phyloP scores from a whole-genome alignment of 2,113 vertebrate species.

The Myiagra hebetior region DNA sequence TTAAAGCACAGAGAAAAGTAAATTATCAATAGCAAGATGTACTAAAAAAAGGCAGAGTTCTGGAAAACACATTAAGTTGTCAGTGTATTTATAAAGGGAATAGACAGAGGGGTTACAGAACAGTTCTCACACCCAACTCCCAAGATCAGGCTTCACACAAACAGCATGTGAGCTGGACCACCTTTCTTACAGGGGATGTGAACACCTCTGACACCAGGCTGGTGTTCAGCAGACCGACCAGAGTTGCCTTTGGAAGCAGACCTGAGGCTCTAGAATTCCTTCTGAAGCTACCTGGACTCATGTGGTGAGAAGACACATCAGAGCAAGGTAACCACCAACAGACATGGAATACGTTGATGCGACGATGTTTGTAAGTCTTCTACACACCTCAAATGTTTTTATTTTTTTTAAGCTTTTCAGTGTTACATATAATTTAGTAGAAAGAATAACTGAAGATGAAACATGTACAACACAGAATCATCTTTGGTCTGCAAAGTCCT shows the following conservation, averaged over 20 bases:
- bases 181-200: accelerated
- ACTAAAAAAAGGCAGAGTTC: not conserved
- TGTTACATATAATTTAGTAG: not conserved
- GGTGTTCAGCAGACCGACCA: not conserved
- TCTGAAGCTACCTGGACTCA: not conserved
- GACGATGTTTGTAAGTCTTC: not conserved
- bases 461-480: not conserved
- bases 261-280: not conserved
- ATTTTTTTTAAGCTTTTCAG: not conserved
- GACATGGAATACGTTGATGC: accelerated
- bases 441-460: not conserved
- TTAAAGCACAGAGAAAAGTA: not conserved
- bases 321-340: not conserved
- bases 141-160: not conserved
- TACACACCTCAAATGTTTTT: not conserved
- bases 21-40: not conserved
- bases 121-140: not conserved
- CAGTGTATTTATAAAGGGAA: not conserved
- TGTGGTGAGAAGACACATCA: not conserved
- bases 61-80: not conserved
- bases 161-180: accelerated
- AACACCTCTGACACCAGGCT: not conserved
- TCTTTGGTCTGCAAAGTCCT: not conserved
- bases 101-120: not conserved
- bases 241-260: accelerated